Evolutionary conservation across 2,797 vertebrate genomes (phyloP).

Genomic region (Characodon lateralis): DNA sequence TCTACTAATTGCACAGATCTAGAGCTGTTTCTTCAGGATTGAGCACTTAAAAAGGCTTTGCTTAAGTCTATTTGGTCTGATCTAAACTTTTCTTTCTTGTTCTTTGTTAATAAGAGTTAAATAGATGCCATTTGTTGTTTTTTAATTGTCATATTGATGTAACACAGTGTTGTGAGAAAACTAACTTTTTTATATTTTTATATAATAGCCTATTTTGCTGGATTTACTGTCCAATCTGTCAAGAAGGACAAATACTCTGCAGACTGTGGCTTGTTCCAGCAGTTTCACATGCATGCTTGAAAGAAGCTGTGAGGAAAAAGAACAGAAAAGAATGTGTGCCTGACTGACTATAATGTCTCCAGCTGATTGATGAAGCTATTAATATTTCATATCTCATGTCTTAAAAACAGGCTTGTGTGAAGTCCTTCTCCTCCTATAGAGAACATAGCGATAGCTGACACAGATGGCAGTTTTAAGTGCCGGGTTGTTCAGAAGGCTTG

Average conservation of each 20-base stretch:
- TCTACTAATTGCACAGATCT: too few relatives aligned
- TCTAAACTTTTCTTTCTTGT: background rate
- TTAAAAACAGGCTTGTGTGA: background rate
- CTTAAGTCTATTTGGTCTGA: background rate
- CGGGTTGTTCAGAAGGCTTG: slow-evolving; percentile 41
- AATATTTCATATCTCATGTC: background rate
- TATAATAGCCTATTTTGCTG: background rate
- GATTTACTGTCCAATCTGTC: background rate
- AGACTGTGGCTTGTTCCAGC: background rate
- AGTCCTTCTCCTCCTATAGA: slow-evolving; percentile 4
- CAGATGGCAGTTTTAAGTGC: slow-evolving; percentile 44
- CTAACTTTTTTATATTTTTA: background rate
- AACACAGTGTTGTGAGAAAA: background rate
- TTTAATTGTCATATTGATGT: background rate
- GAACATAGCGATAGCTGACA: background rate
- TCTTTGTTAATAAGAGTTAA: background rate
- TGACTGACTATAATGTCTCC: background rate
- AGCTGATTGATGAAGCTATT: background rate
- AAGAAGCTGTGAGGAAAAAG: background rate
- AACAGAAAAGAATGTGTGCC: background rate
- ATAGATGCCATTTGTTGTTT: background rate
- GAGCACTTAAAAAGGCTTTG: too few relatives aligned
- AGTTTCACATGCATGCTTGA: background rate
- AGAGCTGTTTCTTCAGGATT: too few relatives aligned
- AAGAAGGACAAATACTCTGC: background rate